phyloP scores from a whole-genome alignment of 2,113 vertebrate species.

The Heteronetta atricapilla region DNA sequence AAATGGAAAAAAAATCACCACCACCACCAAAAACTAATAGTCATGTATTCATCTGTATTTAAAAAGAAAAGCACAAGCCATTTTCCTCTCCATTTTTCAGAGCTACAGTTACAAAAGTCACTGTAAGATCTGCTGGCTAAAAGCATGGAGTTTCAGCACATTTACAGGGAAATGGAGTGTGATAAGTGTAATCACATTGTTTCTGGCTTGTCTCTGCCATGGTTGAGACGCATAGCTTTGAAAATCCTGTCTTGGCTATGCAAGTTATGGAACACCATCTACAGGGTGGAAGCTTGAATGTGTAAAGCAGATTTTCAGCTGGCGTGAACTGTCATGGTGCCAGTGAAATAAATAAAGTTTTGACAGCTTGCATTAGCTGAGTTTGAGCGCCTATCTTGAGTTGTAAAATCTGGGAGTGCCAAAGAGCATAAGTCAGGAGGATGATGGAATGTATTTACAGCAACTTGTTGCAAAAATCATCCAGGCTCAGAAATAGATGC shows the following conservation, averaged over 20 bases:
- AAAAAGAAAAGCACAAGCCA: neutral
- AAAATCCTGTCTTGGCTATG: neutral
- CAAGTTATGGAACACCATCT: neutral
- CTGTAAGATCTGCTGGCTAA: neutral
- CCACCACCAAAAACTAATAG: too few relatives aligned
- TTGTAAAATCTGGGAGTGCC: neutral
- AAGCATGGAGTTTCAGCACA: neutral
- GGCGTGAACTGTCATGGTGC: neutral
- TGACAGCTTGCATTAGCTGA: neutral
- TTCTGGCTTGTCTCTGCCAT: neutral
- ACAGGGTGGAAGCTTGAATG: neutral
- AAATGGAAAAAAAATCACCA: too few relatives aligned
- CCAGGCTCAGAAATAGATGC: rapidly evolving
- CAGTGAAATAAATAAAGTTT: neutral
- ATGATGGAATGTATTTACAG: neutral
- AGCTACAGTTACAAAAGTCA: neutral
- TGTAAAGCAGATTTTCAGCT: slow-evolving; percentile 19
- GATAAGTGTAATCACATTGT: neutral
- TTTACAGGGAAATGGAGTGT: neutral
- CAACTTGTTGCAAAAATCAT: neutral
- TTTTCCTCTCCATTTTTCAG: neutral
- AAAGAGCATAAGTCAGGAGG: neutral
- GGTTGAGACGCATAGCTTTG: neutral
- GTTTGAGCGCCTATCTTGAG: neutral
- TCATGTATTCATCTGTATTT: neutral